Conservation (phyloP, 2,113 vertebrate species). For the Phocoena phocoena region DNA sequence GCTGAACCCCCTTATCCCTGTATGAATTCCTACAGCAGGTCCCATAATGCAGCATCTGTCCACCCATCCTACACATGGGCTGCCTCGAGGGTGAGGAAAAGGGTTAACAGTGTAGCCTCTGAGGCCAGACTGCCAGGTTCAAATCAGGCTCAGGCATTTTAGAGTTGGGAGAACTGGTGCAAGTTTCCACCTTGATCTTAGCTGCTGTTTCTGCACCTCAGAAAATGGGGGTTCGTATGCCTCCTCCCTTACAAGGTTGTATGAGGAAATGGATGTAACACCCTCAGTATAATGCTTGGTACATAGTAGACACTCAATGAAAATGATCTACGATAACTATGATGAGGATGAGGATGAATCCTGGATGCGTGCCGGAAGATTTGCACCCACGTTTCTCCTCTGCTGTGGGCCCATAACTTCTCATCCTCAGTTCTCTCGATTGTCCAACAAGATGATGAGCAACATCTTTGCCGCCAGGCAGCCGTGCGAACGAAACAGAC, state of each 20-base stretch:
- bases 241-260: no score
- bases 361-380: background rate
- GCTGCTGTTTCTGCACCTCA: background rate
- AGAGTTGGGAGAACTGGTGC: background rate
- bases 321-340: fast-evolving
- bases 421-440: background rate
- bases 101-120: no score
- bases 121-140: background rate
- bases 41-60: background rate
- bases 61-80: background rate
- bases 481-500: background rate
- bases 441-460: background rate
- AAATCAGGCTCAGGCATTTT: background rate
- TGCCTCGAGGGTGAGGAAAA: background rate
- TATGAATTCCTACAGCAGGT: background rate
- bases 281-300: background rate
- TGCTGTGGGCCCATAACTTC: background rate
- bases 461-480: background rate
- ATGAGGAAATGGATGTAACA: background rate
- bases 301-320: fast-evolving
- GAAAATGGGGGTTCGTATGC: background rate
- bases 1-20: background rate
- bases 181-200: background rate
- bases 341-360: fast-evolving
- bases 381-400: background rate